These are phyloP conservation scores for Sylvilagus bachmani DNA, from an alignment of 2,113 vertebrate genomes.

Conservation along the genomic window DNA sequence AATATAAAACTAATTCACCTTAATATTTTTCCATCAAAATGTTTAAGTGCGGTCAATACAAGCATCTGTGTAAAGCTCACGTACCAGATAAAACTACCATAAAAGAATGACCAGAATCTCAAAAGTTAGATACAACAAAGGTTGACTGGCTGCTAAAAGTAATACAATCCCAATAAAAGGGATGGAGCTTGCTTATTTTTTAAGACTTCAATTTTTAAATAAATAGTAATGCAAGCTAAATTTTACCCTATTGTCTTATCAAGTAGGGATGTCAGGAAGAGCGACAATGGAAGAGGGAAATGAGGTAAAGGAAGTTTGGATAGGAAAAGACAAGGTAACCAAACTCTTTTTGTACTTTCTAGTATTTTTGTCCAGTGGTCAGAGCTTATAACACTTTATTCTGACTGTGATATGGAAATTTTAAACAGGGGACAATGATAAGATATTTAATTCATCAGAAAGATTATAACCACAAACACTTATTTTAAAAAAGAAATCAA, in stretches of 20 bases:
- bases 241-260: conserved; percentile 53
- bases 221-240: conserved; percentile 35
- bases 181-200: conserved; percentile 23
- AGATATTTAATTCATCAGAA: conserved; percentile 46
- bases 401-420: conserved; percentile 37
- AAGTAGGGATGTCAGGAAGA: background rate
- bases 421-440: conserved; percentile 28
- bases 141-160: conserved; percentile 87
- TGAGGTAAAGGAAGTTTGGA: background rate
- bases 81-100: conserved; percentile 83
- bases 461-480: conserved; percentile 47
- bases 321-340: conserved; percentile 32
- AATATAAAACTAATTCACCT: conserved; percentile 28
- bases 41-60: conserved; percentile 81
- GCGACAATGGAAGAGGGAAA: background rate
- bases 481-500: background rate
- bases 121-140: conserved; percentile 86
- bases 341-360: conserved; percentile 32
- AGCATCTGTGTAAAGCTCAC: conserved; percentile 88
- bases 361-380: background rate
- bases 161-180: conserved; percentile 53
- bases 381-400: background rate
- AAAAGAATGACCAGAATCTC: conserved; percentile 88
- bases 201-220: conserved; percentile 34
- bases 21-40: conserved; percentile 64